Percentiles rank a stretch among this genome's conserved stretches.
phyloP scores from a whole-genome alignment of 2,113 vertebrate species.

The Polyodon spathula region DNA sequence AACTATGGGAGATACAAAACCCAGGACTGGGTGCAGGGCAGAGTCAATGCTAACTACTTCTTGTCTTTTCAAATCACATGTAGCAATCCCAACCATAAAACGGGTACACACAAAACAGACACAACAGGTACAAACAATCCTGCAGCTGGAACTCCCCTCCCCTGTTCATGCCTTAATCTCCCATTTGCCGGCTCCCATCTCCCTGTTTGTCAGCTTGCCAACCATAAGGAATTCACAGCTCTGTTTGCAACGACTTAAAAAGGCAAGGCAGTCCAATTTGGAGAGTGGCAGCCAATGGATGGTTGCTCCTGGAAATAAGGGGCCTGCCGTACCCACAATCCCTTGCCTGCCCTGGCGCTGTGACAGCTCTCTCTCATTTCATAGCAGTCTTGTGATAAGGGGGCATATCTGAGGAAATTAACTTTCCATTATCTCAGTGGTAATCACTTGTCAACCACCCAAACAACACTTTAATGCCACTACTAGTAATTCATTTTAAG shows the following conservation, averaged over 20 bases:
- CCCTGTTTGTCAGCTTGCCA: conserved; percentile 71
- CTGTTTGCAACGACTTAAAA: conserved; percentile 78
- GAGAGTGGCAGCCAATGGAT: conserved; percentile 70
- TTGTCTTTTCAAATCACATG: too few species aligned
- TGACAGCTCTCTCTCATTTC: conserved; percentile 17
- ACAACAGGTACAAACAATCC: too few species aligned
- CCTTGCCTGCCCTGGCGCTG: conserved; percentile 36
- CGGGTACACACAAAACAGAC: too few species aligned
- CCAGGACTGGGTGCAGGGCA: too few species aligned
- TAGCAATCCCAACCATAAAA: too few species aligned
- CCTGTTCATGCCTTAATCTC: conserved; percentile 50
- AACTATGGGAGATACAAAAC: too few species aligned
- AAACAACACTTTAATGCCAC: too few species aligned
- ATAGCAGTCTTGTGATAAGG: conserved; percentile 35
- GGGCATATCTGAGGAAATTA: conserved; percentile 32
- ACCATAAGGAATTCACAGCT: conserved; percentile 70
- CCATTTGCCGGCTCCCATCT: conserved; percentile 72
- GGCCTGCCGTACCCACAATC: conserved; percentile 32
- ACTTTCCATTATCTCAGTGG: conserved; percentile 52
- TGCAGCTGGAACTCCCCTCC: conserved; percentile 37
- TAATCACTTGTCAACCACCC: conserved; percentile 25
- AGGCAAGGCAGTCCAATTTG: conserved; percentile 84
- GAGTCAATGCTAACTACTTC: too few species aligned
- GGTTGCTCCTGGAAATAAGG: conserved; percentile 53
- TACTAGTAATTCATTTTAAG: too few species aligned